Evolutionary conservation across 2,888 invertebrate genomes (phyloP).

Genomic region (Caenorhabditis sp.): DNA sequence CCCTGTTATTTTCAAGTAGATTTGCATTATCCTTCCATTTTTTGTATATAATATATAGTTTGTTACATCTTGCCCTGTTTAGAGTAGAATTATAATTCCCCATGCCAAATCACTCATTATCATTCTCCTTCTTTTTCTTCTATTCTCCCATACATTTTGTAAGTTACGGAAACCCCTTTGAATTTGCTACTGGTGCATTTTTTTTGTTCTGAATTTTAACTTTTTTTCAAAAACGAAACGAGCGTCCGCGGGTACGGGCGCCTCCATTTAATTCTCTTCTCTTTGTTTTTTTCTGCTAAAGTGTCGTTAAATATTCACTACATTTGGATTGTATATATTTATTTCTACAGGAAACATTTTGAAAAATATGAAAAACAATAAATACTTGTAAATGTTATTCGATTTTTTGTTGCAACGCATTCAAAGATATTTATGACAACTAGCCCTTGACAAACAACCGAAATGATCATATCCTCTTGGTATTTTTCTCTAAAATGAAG

Average conservation of each 20-base stretch:
- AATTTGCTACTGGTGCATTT: constrained; percentile 35
- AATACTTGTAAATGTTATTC: background rate
- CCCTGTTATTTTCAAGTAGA: constrained; percentile 5
- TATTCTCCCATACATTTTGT: constrained; percentile 3
- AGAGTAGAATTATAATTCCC: background rate
- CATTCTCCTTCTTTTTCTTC: constrained; percentile 3
- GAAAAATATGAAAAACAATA: background rate
- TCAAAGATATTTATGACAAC: too few relatives aligned
- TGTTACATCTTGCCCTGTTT: constrained; percentile 5
- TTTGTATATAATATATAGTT: constrained; percentile 5
- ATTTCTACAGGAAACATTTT: background rate
- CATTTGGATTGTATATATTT: background rate
- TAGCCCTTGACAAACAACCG: background rate
- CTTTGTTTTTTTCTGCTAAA: background rate
- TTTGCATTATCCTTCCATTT: background rate
- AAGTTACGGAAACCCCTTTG: constrained; percentile 7
- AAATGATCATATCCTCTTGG: too few relatives aligned
- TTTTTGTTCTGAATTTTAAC: constrained; percentile 6
- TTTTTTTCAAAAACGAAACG: background rate
- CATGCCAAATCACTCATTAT: background rate
- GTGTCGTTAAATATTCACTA: background rate
- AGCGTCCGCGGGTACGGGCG: constrained; percentile 20
- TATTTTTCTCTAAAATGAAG: too few relatives aligned
- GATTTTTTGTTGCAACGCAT: background rate
- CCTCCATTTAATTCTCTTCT: background rate